Conservation (phyloP, 2,888 invertebrate species). For the Sylvicola cinctus region DNA sequence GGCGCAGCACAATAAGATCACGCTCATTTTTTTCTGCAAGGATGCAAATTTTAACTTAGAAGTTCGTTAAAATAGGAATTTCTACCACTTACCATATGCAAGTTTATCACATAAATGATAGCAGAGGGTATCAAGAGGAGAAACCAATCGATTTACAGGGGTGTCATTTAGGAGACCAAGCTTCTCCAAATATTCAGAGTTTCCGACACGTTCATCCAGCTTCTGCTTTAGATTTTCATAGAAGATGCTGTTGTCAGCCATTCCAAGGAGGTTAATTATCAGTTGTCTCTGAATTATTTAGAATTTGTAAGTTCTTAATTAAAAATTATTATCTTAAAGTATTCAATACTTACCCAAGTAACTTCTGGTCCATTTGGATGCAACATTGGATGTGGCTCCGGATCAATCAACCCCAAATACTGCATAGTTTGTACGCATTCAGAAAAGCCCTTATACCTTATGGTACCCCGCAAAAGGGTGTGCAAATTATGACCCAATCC, state of each 20-base stretch:
- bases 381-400: conserved; percentile 68
- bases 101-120: conserved; percentile 68
- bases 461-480: conserved; percentile 82
- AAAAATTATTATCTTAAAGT: conserved; percentile 3
- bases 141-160: conserved; percentile 56
- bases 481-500: conserved; percentile 65
- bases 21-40: conserved; percentile 53
- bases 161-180: conserved; percentile 75
- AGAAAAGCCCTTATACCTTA: conserved; percentile 79
- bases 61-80: conserved; percentile 6
- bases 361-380: conserved; percentile 90
- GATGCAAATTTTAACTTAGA: conserved; percentile 5
- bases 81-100: conserved; percentile 36
- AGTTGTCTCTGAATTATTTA: conserved; percentile 44
- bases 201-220: conserved; percentile 58
- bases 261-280: conserved; percentile 65
- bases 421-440: conserved; percentile 76
- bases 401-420: conserved; percentile 68
- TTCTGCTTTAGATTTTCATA: conserved; percentile 79
- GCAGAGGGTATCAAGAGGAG: conserved; percentile 85
- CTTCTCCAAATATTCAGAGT: conserved; percentile 56
- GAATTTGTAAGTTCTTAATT: conserved; percentile 1
- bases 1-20: conserved; percentile 84
- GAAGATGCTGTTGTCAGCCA: conserved; percentile 71
- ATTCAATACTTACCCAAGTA: conserved; percentile 58